These are phyloP conservation scores for Epinephelus coioides DNA, from an alignment of 2,797 vertebrate species.

Conservation along the genomic window DNA sequence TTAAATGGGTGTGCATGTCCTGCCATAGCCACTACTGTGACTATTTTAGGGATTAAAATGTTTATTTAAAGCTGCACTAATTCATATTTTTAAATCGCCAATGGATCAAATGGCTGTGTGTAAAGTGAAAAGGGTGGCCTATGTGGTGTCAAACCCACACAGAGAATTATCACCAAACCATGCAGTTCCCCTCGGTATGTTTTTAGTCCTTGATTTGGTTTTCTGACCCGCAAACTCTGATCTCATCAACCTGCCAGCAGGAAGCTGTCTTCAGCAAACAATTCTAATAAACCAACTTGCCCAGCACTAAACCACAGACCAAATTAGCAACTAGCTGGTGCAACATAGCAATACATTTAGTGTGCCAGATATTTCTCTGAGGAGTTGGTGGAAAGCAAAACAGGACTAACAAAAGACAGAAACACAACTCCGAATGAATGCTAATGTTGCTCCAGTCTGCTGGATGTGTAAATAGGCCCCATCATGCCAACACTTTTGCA, in stretches of 20 bases:
- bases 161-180: background rate
- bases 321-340: background rate
- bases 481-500: no score
- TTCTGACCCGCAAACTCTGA: background rate
- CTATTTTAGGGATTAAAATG: no score
- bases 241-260: no score
- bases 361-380: background rate
- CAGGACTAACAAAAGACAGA: no score
- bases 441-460: no score
- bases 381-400: background rate
- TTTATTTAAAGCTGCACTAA: background rate
- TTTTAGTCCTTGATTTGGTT: background rate
- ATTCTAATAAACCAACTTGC: no score
- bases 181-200: background rate
- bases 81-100: background rate
- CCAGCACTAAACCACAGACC: no score
- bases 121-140: background rate
- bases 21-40: no score
- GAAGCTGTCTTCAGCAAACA: no score
- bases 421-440: no score
- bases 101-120: background rate
- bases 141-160: background rate
- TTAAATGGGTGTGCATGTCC: background rate
- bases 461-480: no score
- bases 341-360: background rate